phyloP scores from a whole-genome alignment of 2,797 vertebrate species.

The Sebastes steindachneri region DNA sequence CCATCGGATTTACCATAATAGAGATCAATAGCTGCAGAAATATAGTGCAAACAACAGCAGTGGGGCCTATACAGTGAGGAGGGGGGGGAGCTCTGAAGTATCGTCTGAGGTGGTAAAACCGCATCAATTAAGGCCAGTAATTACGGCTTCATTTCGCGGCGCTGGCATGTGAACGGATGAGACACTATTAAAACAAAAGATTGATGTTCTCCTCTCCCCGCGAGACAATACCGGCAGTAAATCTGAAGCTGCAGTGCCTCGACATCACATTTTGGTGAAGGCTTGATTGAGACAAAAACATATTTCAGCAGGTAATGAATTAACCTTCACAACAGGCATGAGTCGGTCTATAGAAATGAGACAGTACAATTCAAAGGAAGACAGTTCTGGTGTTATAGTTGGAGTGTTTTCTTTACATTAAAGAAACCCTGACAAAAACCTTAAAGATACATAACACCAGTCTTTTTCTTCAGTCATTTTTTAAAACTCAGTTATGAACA shows the following conservation, averaged over 20 bases:
- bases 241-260: slow-evolving; percentile 43
- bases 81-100: slow-evolving; percentile 69
- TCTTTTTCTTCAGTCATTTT: too few relatives aligned
- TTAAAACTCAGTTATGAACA: not conserved
- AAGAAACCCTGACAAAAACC: not conserved
- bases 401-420: not conserved
- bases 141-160: slow-evolving; percentile 79
- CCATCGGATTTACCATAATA: slow-evolving; percentile 86
- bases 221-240: slow-evolving; percentile 69
- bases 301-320: not conserved
- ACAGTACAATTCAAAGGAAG: not conserved
- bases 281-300: slow-evolving; percentile 11
- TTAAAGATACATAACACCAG: not conserved
- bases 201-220: slow-evolving; percentile 59
- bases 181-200: slow-evolving; percentile 83
- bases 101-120: slow-evolving; percentile 77
- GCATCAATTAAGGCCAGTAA: slow-evolving; percentile 86
- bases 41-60: slow-evolving; percentile 85
- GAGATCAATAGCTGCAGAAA: slow-evolving; percentile 82
- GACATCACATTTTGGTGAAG: not conserved
- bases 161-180: slow-evolving; percentile 77
- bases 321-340: not conserved
- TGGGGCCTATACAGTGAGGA: slow-evolving; percentile 59
- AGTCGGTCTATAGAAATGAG: not conserved
- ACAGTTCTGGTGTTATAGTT: not conserved